Percentiles rank a stretch among this genome's conserved stretches.
Conservation (phyloP, 37 sponge, comb jelly and placozoan genomes). For the Cliona cf. orientalis region DNA sequence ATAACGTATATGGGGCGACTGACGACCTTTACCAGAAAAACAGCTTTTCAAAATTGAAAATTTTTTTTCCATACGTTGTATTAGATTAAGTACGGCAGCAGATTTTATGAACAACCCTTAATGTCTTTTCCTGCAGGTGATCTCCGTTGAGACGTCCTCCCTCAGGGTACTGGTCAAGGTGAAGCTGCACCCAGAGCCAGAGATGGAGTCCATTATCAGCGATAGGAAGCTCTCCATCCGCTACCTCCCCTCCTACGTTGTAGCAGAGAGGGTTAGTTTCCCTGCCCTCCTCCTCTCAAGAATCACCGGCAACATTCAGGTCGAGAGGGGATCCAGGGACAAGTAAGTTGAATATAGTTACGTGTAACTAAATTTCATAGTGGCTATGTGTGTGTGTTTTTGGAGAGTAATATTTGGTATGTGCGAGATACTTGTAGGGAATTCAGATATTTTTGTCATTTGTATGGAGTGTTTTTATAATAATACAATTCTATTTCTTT, state of each 20-base stretch:
- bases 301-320: slow-evolving; percentile 60
- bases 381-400: no score
- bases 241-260: slow-evolving; percentile 43
- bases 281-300: slow-evolving; percentile 43
- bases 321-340: slow-evolving; percentile 68
- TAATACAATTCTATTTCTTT: background rate
- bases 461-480: no score
- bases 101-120: no score
- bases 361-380: no score
- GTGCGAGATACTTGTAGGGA: background rate
- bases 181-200: slow-evolving; percentile 31
- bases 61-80: no score
- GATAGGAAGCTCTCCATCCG: slow-evolving; percentile 2
- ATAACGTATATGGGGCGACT: no score
- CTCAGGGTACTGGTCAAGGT: slow-evolving; percentile 49
- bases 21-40: no score
- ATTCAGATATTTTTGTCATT: no score
- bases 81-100: no score
- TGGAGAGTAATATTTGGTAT: background rate
- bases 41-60: no score
- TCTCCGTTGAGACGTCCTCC: slow-evolving; percentile 48
- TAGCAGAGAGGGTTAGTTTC: slow-evolving; percentile 43
- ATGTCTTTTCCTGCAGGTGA: slow-evolving; percentile 34
- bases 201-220: slow-evolving; percentile 14
- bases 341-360: no score